Evolutionary conservation across 2,797 vertebrate species (phyloP).

Genomic region (Pachyuromys duprasi): DNA sequence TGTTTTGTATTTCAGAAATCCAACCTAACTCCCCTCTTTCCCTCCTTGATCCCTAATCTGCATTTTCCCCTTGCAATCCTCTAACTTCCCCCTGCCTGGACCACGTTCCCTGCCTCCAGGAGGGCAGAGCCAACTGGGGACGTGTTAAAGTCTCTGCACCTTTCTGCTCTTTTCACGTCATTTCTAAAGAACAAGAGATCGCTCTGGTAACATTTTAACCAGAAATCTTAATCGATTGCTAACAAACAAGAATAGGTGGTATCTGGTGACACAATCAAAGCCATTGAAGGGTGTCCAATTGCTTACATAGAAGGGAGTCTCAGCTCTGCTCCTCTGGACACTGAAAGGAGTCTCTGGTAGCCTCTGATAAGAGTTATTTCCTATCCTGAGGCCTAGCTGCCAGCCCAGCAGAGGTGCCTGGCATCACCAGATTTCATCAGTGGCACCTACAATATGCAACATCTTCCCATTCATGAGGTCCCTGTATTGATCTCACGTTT

Average conservation of each 20-base stretch:
- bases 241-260: background rate
- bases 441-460: background rate
- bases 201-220: background rate
- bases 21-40: background rate
- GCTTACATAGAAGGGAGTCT: background rate
- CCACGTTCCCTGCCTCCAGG: background rate
- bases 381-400: background rate
- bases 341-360: background rate
- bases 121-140: background rate
- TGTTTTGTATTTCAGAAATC: background rate
- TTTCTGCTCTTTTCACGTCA: background rate
- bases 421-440: background rate
- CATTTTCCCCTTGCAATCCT: background rate
- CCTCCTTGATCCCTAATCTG: background rate
- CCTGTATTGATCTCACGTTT: background rate
- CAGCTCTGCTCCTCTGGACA: background rate
- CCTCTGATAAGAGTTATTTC: background rate
- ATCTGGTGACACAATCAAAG: slow-evolving; percentile 2
- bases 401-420: background rate
- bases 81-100: background rate
- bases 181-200: slow-evolving; percentile 12
- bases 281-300: background rate
- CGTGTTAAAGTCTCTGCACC: background rate
- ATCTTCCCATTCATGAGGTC: background rate
- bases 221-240: slow-evolving; percentile 21